These are phyloP conservation scores for Laupala kohalensis DNA, from an alignment of 1,140 invertebrate species.

Conservation along the genomic window DNA sequence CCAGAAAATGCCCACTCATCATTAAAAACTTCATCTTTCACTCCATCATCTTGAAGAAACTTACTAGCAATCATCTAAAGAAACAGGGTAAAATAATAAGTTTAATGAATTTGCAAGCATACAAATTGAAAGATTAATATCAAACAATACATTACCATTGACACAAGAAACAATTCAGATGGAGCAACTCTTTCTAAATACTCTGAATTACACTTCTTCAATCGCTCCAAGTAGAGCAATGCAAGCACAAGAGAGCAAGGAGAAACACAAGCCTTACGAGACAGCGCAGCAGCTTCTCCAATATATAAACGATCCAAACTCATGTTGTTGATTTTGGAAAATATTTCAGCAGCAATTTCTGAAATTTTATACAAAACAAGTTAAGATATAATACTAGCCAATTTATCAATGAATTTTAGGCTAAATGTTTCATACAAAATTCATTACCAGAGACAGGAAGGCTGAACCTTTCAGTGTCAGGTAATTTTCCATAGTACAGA, in stretches of 20 bases:
- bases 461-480: slow-evolving; percentile 53
- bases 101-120: not conserved
- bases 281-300: slow-evolving; percentile 62
- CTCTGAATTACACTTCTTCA: slow-evolving; percentile 64
- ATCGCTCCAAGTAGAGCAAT: slow-evolving; percentile 73
- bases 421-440: not conserved
- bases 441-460: slow-evolving; percentile 58
- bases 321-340: slow-evolving; percentile 52
- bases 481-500: slow-evolving; percentile 68
- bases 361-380: slow-evolving; percentile 23
- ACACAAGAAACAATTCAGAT: slow-evolving; percentile 81
- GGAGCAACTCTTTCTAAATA: slow-evolving; percentile 70
- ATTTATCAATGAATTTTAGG: not conserved
- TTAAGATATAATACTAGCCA: not conserved
- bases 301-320: slow-evolving; percentile 67
- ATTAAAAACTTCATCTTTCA: slow-evolving; percentile 76
- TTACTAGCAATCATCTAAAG: slow-evolving; percentile 88
- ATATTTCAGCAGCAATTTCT: slow-evolving; percentile 73
- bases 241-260: slow-evolving; percentile 71
- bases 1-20: slow-evolving; percentile 77
- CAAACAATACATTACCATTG: slow-evolving; percentile 50
- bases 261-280: slow-evolving; percentile 68
- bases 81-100: slow-evolving; percentile 11
- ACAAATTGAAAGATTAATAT: not conserved
- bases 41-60: slow-evolving; percentile 83